Evolutionary conservation across 2,797 vertebrate species (phyloP), one percentile per base, ranked within the genome.

Genomic region (Crenichthys baileyi): DNA sequence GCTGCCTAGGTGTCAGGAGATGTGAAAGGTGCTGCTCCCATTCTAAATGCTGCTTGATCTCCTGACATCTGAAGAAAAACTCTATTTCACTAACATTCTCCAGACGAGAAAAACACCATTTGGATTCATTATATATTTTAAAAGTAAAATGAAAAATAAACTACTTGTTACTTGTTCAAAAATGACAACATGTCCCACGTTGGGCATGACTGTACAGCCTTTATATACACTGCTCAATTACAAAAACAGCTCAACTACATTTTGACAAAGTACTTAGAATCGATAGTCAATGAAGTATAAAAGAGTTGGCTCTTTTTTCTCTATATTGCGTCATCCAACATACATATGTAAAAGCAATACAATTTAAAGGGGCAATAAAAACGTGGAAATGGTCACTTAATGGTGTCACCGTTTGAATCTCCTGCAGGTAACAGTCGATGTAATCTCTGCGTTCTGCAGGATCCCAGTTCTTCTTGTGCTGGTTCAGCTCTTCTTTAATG

Each of bases 391-490:
- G 3, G 11, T 26, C 58, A 11, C 56, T 58, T 11, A 58, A 68
- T 24, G 5, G 67, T 68, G 2, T 74, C 63, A 93, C 96, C 94
- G 88, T 96, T 77, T 94, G 82, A 48, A 96, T 96, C 91, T 97
- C 95, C 1, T 89, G 93, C 81, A 96, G 92, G 80, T 95, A 97
- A 83, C 94, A 95, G 87, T 97, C 96, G 0, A 97, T 96, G 87
- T 95, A 96, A 77, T 97, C 96, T 76, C 87, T 94, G 18, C 55
- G 76, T 39, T 94, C 89, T 0, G 63, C 85, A 36, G 95, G 90
- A 73, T 96, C 93, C 94, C 93, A 90, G 6, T 93, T 92, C 60
- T 85, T 86, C 86, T 86, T 95, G 89, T 97, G 96, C 46, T 93
- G 88, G 44, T 89, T 51, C 3, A 96, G 78, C 13, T 90, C 80